A percentile compares a stretch with the other conserved stretches of the same genome.
These are phyloP conservation scores for Furnarius figulus DNA, from an alignment of 2,113 vertebrate genomes.

Conservation along the genomic window DNA sequence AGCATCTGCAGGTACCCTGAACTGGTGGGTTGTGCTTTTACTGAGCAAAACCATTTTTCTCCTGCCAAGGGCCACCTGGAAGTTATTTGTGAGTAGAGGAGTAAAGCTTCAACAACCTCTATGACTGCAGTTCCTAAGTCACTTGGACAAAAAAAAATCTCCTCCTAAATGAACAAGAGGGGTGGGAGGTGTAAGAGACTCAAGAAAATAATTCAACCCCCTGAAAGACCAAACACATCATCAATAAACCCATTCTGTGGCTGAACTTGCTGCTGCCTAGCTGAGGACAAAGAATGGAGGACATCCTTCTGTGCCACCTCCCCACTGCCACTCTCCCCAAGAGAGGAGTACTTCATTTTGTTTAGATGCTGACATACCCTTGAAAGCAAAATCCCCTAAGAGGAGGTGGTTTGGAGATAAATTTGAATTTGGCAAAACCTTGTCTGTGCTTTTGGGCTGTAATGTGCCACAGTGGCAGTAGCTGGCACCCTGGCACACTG, in stretches of 20 bases:
- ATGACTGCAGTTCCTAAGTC: background rate
- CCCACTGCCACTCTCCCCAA: background rate
- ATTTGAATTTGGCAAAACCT: background rate
- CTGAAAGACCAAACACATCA: background rate
- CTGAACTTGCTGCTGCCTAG: background rate
- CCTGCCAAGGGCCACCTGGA: background rate
- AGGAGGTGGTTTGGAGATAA: background rate
- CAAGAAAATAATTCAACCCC: background rate
- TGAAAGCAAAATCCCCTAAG: background rate
- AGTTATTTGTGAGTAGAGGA: background rate
- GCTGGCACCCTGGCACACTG: background rate
- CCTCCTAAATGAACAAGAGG: background rate
- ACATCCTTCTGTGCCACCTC: background rate
- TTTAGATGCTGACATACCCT: background rate
- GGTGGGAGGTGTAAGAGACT: background rate
- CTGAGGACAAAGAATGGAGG: background rate
- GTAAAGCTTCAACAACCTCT: background rate
- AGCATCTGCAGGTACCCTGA: background rate
- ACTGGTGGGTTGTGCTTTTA: background rate
- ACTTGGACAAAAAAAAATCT: background rate
- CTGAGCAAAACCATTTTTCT: background rate
- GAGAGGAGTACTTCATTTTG: background rate
- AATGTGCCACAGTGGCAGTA: fast-evolving
- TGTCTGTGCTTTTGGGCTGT: background rate
- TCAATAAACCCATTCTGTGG: background rate